Evolutionary conservation across 2,888 invertebrate genomes (phyloP).

Genomic region (Bimastos eiseni): DNA sequence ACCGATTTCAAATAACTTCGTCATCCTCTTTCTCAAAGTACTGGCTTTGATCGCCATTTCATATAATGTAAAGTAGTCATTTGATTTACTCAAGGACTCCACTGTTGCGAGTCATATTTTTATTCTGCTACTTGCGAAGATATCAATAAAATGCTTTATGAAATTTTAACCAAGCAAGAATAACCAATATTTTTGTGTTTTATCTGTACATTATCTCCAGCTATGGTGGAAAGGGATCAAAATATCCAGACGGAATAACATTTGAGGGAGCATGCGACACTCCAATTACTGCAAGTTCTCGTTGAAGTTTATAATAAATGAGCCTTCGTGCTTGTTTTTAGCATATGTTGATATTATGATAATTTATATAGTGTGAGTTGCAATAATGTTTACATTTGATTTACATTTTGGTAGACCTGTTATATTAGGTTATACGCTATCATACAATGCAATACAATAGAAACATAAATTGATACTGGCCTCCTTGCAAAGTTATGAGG

Average conservation of each 20-base stretch:
- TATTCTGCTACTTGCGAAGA: background rate
- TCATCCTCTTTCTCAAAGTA: background rate
- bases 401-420: too few relatives aligned
- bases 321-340: background rate
- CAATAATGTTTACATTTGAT: too few relatives aligned
- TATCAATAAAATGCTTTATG: background rate
- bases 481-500: too few relatives aligned
- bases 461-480: too few relatives aligned
- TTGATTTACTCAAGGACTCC: background rate
- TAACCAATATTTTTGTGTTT: background rate
- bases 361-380: background rate
- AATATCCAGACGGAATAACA: slow-evolving; percentile 13
- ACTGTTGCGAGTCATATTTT: background rate
- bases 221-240: background rate
- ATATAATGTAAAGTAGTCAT: background rate
- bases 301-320: background rate
- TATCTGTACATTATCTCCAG: background rate
- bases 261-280: slow-evolving; percentile 9
- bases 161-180: background rate
- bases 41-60: too few relatives aligned
- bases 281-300: background rate
- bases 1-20: too few relatives aligned
- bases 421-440: too few relatives aligned
- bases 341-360: background rate
- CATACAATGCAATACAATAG: too few relatives aligned